Evolutionary conservation across 1,140 invertebrate species (phyloP).

Genomic region (Lasioglossum albipes): DNA sequence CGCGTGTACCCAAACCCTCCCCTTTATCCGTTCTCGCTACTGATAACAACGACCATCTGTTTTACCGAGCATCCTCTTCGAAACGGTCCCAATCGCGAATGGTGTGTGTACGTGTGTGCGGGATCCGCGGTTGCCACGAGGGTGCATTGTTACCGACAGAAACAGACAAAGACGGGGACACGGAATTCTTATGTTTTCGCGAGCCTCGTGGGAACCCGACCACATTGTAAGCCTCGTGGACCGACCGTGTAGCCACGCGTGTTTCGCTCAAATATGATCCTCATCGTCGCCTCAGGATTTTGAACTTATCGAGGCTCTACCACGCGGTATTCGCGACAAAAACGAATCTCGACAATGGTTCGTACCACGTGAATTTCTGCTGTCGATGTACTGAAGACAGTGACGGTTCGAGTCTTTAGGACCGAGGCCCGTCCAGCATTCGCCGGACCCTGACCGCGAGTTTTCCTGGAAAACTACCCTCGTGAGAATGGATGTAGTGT

Average conservation of each 20-base stretch:
- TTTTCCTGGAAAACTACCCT: conserved; percentile 26
- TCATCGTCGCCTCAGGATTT: not conserved
- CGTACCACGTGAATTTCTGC: not conserved
- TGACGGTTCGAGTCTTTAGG: not conserved
- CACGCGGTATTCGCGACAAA: not conserved
- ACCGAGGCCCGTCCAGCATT: not conserved
- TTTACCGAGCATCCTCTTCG: not conserved
- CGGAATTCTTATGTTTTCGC: conserved; percentile 25
- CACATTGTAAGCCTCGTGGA: conserved; percentile 10
- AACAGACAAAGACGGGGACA: not conserved
- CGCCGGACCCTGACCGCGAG: not conserved
- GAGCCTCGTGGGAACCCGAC: not conserved
- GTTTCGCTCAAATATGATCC: not conserved
- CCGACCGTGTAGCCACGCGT: not conserved
- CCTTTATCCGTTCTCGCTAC: conserved; percentile 1
- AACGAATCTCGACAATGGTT: conserved; percentile 2
- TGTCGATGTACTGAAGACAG: not conserved
- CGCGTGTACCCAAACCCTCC: conserved; percentile 42
- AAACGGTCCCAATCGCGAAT: not conserved
- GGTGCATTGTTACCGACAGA: not conserved
- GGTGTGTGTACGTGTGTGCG: not conserved
- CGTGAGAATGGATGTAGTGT: conserved; percentile 71
- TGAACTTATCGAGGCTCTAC: not conserved
- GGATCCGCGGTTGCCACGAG: not conserved
- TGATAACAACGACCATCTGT: conserved; percentile 12